Conservation (phyloP, 1,140 invertebrate species). For the Saccostrea cuccullata region DNA sequence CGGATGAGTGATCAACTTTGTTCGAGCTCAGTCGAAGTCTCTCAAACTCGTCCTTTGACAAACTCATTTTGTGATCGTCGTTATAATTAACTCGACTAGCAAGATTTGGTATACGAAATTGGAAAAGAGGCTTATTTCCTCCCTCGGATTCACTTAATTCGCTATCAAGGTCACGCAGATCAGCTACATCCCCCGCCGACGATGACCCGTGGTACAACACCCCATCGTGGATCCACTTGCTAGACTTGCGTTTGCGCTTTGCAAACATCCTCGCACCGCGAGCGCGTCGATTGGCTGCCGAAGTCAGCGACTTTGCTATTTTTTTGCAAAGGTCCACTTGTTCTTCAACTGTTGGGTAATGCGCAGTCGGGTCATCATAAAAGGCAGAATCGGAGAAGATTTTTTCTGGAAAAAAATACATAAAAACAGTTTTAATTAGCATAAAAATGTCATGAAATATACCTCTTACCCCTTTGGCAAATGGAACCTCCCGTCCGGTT, state of each 20-base stretch:
- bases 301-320: slow-evolving; percentile 94
- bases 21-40: slow-evolving; percentile 61
- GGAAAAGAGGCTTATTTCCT: slow-evolving; percentile 63
- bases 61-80: slow-evolving; percentile 65
- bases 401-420: slow-evolving; percentile 84
- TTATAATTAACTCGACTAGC: slow-evolving; percentile 58
- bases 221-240: slow-evolving; percentile 96
- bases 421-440: background rate
- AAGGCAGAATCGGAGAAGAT: slow-evolving; percentile 96
- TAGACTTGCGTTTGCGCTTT: slow-evolving; percentile 93
- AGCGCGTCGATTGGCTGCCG: slow-evolving; percentile 93
- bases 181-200: slow-evolving; percentile 61
- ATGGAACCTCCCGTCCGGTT: slow-evolving; percentile 11
- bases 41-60: slow-evolving; percentile 69
- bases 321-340: slow-evolving; percentile 93
- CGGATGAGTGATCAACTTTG: slow-evolving; percentile 64
- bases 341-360: slow-evolving; percentile 95
- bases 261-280: slow-evolving; percentile 97
- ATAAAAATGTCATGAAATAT: background rate
- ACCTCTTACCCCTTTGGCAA: background rate
- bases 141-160: slow-evolving; percentile 63
- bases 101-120: slow-evolving; percentile 68
- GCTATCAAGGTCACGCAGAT: slow-evolving; percentile 66
- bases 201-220: slow-evolving; percentile 83
- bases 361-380: slow-evolving; percentile 86